Percentiles rank a stretch among this genome's conserved stretches.
Evolutionary conservation across 1,140 invertebrate genomes (phyloP).

Genomic region (Ooceraea biroi): DNA sequence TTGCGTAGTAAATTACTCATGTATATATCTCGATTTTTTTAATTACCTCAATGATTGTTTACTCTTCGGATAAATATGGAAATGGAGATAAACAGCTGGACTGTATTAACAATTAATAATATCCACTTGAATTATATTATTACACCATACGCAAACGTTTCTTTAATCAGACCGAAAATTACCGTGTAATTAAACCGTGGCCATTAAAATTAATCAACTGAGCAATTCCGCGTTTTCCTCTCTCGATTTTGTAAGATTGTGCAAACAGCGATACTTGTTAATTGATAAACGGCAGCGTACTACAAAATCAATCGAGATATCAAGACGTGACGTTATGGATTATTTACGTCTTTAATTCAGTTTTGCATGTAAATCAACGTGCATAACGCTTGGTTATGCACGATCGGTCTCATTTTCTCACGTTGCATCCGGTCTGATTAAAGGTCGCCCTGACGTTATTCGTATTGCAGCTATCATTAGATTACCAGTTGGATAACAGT

Average conservation of each 20-base stretch:
- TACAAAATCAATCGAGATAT: slow-evolving; percentile 4
- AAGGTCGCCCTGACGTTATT: slow-evolving; percentile 17
- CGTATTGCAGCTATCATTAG: slow-evolving; percentile 38
- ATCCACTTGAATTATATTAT: slow-evolving; percentile 22
- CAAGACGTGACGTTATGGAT: not conserved
- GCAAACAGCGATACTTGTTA: not conserved
- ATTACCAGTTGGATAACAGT: slow-evolving; percentile 34
- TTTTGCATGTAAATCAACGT: slow-evolving; percentile 26
- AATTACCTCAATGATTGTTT: not conserved
- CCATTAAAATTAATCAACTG: slow-evolving; percentile 35
- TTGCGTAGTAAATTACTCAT: not conserved
- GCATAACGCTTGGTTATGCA: slow-evolving; percentile 20
- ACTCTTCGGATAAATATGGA: not conserved
- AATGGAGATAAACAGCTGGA: slow-evolving; percentile 3
- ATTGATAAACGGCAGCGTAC: not conserved
- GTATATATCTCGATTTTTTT: slow-evolving; percentile 1
- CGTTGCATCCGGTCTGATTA: slow-evolving; percentile 40
- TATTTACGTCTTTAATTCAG: slow-evolving; percentile 45
- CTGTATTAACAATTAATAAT: slow-evolving; percentile 36
- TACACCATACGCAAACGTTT: slow-evolving; percentile 5
- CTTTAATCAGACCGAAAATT: slow-evolving; percentile 43
- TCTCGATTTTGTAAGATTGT: not conserved
- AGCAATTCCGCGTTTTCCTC: slow-evolving; percentile 15
- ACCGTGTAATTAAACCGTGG: not conserved
- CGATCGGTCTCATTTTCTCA: slow-evolving; percentile 16